Percentiles rank a stretch among this genome's conserved stretches.
Evolutionary conservation across 2,888 invertebrate genomes (phyloP).

Genomic region (Nemotelus pantherinus): DNA sequence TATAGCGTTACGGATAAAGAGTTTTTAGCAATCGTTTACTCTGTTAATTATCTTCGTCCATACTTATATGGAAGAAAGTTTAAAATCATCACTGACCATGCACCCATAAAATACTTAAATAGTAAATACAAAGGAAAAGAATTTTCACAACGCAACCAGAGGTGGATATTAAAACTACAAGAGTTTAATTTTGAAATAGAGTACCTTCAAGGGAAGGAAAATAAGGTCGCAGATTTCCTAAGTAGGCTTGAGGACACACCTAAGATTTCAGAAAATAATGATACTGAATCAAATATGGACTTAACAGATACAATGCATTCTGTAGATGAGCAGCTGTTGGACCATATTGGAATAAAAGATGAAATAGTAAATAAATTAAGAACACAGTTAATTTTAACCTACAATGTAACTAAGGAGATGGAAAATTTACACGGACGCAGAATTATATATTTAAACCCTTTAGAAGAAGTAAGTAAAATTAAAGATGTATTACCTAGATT

Average conservation of each 20-base stretch:
- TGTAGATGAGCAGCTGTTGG: constrained; percentile 47
- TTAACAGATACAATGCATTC: constrained; percentile 47
- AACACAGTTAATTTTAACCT: constrained; percentile 50
- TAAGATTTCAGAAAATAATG: constrained; percentile 45
- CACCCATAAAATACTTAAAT: too few relatives aligned
- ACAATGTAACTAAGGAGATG: constrained; percentile 45
- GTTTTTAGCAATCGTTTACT: too few relatives aligned
- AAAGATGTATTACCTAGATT: constrained; percentile 44
- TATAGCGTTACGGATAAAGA: too few relatives aligned
- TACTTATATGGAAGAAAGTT: too few relatives aligned
- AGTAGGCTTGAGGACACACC: constrained; percentile 48
- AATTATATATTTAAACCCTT: constrained; percentile 46
- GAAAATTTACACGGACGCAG: constrained; percentile 39
- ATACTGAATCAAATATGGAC: constrained; percentile 42
- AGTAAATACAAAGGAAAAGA: too few relatives aligned
- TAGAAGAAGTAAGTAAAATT: constrained; percentile 26
- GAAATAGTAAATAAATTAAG: constrained; percentile 51
- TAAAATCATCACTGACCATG: too few relatives aligned
- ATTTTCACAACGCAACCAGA: too few relatives aligned
- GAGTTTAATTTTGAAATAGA: too few relatives aligned
- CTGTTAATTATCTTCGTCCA: too few relatives aligned
- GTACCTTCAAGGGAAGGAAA: constrained; percentile 48
- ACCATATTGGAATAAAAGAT: constrained; percentile 48
- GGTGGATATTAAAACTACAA: too few relatives aligned
- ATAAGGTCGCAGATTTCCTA: too few relatives aligned